Base-by-base conservation (phyloP, 2,113 vertebrate genomes). In the Hemibagrus wyckioides region DNA sequence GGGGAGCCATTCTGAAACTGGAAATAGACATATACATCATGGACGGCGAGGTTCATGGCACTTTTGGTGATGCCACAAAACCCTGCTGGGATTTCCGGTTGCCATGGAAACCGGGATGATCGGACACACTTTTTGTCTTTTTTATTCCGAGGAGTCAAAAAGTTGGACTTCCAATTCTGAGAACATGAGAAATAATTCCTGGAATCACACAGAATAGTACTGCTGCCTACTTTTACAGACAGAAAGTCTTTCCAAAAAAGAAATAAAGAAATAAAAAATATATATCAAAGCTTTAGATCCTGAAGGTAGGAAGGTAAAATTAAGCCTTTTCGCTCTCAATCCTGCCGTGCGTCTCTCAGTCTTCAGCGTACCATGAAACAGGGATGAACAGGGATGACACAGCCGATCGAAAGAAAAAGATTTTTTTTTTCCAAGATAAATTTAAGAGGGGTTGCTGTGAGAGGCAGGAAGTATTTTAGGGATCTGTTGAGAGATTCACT, bases 1-100 rank as follows among this genome's bases (percentile, higher is more conserved):
- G 71, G 82, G 87, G n/a, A 85, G 76, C 57, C 88, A 75, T 88
- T 90, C 85, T 90, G 80, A 91, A 52, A 86, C 65, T 44, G 71
- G 86, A 84, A 89, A 89, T 85, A 90, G 90, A 92, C 80, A 80
- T 89, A 85, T 85, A 89, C 73, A 87, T 89, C 82, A 91, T 89
- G 73, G 87, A 90, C 85, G 6, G 48, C 30, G 71, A 73, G 85
- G 63, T 89, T 82, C 52, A 48, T 88, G 65, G 76, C 88, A 85
- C 80, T 88, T 90, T 80, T 83, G 50, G 59, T 54, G 75, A 86
- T 87, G 76, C 87, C 85, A 80, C 85, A 82, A 85, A 88, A 44
- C 86, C 69, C 14, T 48, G 14, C 82, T 79, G 9, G 59, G 83
- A 63, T 67, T 36, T 82, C 57, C 6, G 23, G 86, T 85, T 82